Percentiles rank a stretch among this genome's conserved stretches.
Conservation (phyloP, 1,140 invertebrate genomes). For the Limonius californicus region DNA sequence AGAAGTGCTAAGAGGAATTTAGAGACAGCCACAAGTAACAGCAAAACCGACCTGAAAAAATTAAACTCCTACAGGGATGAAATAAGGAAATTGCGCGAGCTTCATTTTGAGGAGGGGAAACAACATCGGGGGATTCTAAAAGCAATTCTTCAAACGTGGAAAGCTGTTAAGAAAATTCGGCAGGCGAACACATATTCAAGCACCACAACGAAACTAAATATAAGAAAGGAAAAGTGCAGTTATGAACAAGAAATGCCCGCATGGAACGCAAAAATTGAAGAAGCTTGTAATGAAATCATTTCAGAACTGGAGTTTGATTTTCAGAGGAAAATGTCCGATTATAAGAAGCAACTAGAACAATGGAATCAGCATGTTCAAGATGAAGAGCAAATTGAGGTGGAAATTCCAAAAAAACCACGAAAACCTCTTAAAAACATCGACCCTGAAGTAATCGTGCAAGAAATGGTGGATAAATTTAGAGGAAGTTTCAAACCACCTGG, state of each 20-base stretch:
- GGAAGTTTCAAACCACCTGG: constrained; percentile 49
- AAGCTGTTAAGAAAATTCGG: constrained; percentile 41
- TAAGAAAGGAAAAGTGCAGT: constrained; percentile 36
- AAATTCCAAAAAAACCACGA: constrained; percentile 24
- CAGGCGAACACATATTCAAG: constrained; percentile 40
- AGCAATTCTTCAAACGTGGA: constrained; percentile 43
- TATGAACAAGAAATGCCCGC: constrained; percentile 27
- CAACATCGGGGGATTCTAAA: constrained; percentile 36
- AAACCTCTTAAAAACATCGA: constrained; percentile 34
- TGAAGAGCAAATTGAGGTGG: not conserved
- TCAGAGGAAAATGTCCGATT: constrained; percentile 27
- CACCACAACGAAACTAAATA: constrained; percentile 43
- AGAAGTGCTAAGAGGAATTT: constrained; percentile 38
- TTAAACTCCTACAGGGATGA: constrained; percentile 27
- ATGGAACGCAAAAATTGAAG: constrained; percentile 43
- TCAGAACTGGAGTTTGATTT: constrained; percentile 32
- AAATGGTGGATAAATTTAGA: constrained; percentile 39
- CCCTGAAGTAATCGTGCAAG: constrained; percentile 27
- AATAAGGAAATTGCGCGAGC: constrained; percentile 40
- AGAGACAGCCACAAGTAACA: constrained; percentile 15
- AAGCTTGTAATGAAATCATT: constrained; percentile 42
- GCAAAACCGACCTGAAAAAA: not conserved
- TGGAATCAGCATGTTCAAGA: not conserved
- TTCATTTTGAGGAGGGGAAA: constrained; percentile 39
- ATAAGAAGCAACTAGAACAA: constrained; percentile 18